A percentile compares a stretch with the other conserved stretches of the same genome.
Evolutionary conservation across 2,113 vertebrate species (phyloP).

Genomic region (Tricholaema leucomelas): DNA sequence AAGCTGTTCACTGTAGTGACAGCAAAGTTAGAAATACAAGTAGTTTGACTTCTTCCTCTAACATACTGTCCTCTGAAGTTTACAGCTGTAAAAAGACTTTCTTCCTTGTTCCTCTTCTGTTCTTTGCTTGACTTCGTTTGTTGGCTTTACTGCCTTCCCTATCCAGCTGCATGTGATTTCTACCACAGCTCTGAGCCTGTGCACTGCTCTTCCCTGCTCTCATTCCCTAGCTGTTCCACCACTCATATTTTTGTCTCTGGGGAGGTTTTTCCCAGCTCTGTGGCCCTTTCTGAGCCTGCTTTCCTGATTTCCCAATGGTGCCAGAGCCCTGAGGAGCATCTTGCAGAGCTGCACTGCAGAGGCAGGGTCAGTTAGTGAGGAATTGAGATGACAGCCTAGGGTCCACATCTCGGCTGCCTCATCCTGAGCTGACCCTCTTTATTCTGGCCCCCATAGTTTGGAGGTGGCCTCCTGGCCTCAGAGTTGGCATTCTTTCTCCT

Average conservation of each 20-base stretch:
- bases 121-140: neutral
- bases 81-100: neutral
- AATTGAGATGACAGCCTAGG: neutral
- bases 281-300: neutral
- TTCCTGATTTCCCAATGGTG: neutral
- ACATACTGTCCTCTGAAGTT: neutral
- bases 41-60: neutral
- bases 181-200: neutral
- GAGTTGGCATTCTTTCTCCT: rapidly evolving
- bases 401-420: neutral
- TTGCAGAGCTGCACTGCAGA: neutral
- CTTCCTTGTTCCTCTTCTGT: neutral
- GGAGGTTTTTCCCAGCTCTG: neutral
- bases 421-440: neutral
- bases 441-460: neutral
- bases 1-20: neutral
- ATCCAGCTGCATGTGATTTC: neutral
- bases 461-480: neutral
- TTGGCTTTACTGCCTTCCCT: neutral
- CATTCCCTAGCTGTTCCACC: rapidly evolving
- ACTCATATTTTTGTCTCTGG: neutral
- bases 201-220: rapidly evolving
- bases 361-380: neutral
- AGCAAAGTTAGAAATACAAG: neutral
- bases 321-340: neutral